Percentiles rank a stretch among this genome's conserved stretches.
phyloP scores from a whole-genome alignment of 2,113 vertebrate genomes.

The Smithornis capensis region DNA sequence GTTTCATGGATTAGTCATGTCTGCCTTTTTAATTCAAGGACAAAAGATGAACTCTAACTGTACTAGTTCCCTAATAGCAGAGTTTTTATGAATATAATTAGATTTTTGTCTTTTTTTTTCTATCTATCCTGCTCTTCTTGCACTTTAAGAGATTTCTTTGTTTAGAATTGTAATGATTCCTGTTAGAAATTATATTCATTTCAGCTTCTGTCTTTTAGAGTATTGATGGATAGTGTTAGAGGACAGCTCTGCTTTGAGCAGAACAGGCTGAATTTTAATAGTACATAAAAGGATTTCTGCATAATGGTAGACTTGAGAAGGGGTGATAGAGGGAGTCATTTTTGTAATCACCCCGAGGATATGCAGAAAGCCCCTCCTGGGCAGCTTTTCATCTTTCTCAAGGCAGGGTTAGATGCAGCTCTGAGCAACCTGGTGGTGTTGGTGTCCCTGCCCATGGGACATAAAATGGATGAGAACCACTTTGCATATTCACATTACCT shows the following conservation, averaged over 20 bases:
- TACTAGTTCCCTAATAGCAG: neutral
- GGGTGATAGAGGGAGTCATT: neutral
- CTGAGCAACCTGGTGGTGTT: neutral
- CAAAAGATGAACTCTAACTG: slow-evolving; percentile 19
- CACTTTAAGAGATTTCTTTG: slow-evolving; percentile 33
- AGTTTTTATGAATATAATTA: slow-evolving; percentile 23
- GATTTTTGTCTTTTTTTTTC: neutral
- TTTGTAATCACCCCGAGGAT: neutral
- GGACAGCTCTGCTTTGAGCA: slow-evolving; percentile 1
- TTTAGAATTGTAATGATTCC: slow-evolving; percentile 52
- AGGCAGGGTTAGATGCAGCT: neutral
- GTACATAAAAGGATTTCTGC: slow-evolving; percentile 41
- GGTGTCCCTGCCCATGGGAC: neutral
- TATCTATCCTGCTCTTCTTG: neutral
- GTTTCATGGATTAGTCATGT: neutral
- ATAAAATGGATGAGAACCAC: neutral
- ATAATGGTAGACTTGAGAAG: neutral
- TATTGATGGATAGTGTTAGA: neutral
- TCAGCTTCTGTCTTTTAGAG: slow-evolving; percentile 31
- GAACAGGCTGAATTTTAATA: slow-evolving; percentile 31
- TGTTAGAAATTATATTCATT: slow-evolving; percentile 42
- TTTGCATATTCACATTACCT: neutral
- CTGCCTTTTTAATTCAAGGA: slow-evolving; percentile 37
- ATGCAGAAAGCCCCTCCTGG: neutral
- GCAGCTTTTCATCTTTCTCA: neutral